Evolutionary conservation across 37 sponge, comb jelly and placozoan genomes (phyloP), one percentile per base, ranked within the genome.

Genomic region (Cliona cf. orientalis): DNA sequence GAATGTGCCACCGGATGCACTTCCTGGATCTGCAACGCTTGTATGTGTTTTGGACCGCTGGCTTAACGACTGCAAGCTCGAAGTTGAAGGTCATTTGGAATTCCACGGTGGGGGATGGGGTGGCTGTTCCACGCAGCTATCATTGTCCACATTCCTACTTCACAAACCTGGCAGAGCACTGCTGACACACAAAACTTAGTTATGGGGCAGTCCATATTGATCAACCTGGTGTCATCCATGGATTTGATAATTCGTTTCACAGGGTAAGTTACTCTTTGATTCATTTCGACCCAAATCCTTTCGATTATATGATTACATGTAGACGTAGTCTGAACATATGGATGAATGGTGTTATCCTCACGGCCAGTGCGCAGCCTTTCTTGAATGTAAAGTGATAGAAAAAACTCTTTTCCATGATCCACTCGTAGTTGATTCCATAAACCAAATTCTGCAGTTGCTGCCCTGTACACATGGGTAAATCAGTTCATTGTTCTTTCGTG

Each of bases 151-250:
- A 62, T n/a, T 25, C 63, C 63, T 25, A 62, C 29, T n/a, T 62
- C 29, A 26, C 63, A 62, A n/a, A 62, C 23, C 23, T 26, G 11
- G 6, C 23, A 26, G 6, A 62, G 29, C 17, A 78, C 66, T 14
- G 31, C 55, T 32, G 77, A 75, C 6, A 75, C 66, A 59, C 60
- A 75, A 75, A 75, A 75, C 79, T 78, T 78, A 21, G 40, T n/a
- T 11, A 78, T 12, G 6, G 45, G 23, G 4, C 6, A n/a, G 36
- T 36, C 66, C 32, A 70, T 12, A 40, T 78, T 66, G n/a, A 78
- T 42, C 29, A 68, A 19, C 26, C 37, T 37, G 4, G 9, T 68
- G 23, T 61, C 25, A 7, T 39, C 79, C 66, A 78, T 64, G 26
- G 33, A 36, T 7, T 71, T 9, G 32, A 31, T 12, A 17, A 9